Evolutionary conservation across 2,888 invertebrate genomes (phyloP).

Genomic region (Ormia ochracea): DNA sequence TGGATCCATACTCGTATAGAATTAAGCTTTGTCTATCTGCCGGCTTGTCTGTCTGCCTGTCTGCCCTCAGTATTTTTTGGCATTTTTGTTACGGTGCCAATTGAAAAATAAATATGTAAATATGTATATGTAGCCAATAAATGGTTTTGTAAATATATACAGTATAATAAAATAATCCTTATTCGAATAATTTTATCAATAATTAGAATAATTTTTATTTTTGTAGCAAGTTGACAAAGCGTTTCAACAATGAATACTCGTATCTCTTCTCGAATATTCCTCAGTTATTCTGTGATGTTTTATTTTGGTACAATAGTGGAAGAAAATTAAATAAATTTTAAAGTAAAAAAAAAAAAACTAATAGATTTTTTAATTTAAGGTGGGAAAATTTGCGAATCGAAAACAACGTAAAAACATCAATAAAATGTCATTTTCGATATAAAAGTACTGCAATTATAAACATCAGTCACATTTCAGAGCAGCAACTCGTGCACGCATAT

Average conservation of each 20-base stretch:
- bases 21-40: too few relatives aligned
- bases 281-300: background rate
- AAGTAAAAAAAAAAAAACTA: constrained; percentile 18
- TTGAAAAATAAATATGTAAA: too few relatives aligned
- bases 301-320: background rate
- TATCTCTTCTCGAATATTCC: background rate
- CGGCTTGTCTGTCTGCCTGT: too few relatives aligned
- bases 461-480: background rate
- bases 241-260: background rate
- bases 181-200: too few relatives aligned
- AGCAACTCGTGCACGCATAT: background rate
- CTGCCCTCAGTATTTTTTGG: too few relatives aligned
- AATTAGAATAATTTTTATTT: constrained; percentile 10
- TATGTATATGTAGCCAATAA: too few relatives aligned
- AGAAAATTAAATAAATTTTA: constrained; percentile 24
- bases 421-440: background rate
- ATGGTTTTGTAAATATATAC: too few relatives aligned
- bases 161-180: too few relatives aligned
- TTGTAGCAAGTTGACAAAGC: background rate
- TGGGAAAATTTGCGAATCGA: background rate
- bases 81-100: too few relatives aligned
- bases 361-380: constrained; percentile 5
- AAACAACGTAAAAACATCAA: background rate
- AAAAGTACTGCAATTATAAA: background rate
- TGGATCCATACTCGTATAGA: too few relatives aligned